Evolutionary conservation across 1,140 invertebrate species (phyloP), one percentile per base, ranked within the genome.

Genomic region (Hyposmocoma kahamanoa): DNA sequence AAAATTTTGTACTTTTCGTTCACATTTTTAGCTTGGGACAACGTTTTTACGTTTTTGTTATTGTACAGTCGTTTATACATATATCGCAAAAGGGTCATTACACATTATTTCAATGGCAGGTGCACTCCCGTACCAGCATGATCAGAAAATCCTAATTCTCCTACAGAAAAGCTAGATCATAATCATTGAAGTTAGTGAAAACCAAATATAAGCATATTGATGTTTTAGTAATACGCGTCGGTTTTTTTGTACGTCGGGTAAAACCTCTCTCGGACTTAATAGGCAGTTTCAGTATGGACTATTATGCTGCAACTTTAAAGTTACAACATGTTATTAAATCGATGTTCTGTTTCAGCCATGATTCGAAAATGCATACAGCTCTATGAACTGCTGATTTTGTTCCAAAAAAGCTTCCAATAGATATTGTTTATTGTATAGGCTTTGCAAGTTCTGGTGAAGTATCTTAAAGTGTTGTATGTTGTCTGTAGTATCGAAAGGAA

Each of bases 281-380:
- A 41, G 13, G n/a, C 22, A 11, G 10, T 17, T 6, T 41, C 18
- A 2, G 19, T 41, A n/a, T 3, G n/a, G 11, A 41, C 19, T 41
- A 20, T 41, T 41, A 45, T 10, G 43, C 24, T 19, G 43, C 26
- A 11, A 30, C 32, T 45, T 45, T 45, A 32, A 32, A 45, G 11
- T 20, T 20, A 30, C 9, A 10, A 17, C 30, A 32, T 4, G 30
- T n/a, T 0, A 45, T 20, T 17, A 45, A n/a, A 11, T 32, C 10
- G 10, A 45, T 10, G 18, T 30, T 45, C 19, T 45, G 20, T 20
- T 13, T 19, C 3, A 45, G 18, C 43, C 43, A 45, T n/a, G 43
- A 32, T 11, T 45, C 28, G 13, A 28, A 45, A 19, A 45, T 45
- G 11, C 24, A 26, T 26, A 26, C 11, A 6, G 24, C 24, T 26